These are phyloP conservation scores for Stenoptilia bipunctidactyla DNA, from an alignment of 2,888 invertebrate species.

Conservation along the genomic window DNA sequence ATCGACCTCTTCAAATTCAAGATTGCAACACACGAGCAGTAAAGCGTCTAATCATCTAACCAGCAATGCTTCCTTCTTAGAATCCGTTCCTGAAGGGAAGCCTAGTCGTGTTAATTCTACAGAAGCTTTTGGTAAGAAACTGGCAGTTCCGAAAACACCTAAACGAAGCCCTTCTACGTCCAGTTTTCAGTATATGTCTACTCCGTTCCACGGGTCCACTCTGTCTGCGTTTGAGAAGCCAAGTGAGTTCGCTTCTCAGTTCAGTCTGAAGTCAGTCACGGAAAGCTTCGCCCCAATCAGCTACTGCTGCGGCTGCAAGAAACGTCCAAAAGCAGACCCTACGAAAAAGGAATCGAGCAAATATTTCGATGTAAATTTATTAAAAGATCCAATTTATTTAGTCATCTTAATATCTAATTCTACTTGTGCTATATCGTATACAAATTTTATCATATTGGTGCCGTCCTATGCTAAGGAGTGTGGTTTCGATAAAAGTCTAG, in stretches of 20 bases:
- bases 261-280: constrained; percentile 78
- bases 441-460: constrained; percentile 86
- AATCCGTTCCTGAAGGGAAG: constrained; percentile 78
- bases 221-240: constrained; percentile 82
- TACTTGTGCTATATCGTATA: constrained; percentile 88
- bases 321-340: constrained; percentile 39
- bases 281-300: constrained; percentile 63
- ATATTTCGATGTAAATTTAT: constrained; percentile 80
- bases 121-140: constrained; percentile 48
- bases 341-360: constrained; percentile 64
- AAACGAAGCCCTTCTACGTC: constrained; percentile 82
- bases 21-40: constrained; percentile 73
- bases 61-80: constrained; percentile 74
- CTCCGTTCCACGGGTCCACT: constrained; percentile 88
- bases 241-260: constrained; percentile 82
- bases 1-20: constrained; percentile 38
- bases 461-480: constrained; percentile 82
- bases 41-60: constrained; percentile 69
- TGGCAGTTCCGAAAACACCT: constrained; percentile 60
- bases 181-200: constrained; percentile 87
- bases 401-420: constrained; percentile 88
- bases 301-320: constrained; percentile 48
- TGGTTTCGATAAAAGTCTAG: constrained; percentile 77
- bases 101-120: constrained; percentile 41
- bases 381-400: constrained; percentile 84